phyloP scores from a whole-genome alignment of 2,797 vertebrate genomes.

The Eremophila alpestris region DNA sequence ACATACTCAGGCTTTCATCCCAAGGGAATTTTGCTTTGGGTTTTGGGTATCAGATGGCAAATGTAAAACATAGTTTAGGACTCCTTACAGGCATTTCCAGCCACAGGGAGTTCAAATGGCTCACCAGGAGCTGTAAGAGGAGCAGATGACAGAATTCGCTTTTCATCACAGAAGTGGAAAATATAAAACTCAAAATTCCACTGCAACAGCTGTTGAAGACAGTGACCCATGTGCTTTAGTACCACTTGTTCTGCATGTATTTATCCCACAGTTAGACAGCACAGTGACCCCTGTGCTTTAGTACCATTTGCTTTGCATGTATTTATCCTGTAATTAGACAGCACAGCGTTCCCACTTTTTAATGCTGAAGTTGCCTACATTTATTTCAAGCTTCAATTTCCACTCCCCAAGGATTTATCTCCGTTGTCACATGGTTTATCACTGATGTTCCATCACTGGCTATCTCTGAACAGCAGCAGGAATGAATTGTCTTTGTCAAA shows the following conservation, averaged over 20 bases:
- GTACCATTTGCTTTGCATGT: not conserved
- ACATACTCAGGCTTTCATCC: not conserved
- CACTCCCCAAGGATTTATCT: conserved; percentile 25
- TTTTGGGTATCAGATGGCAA: not conserved
- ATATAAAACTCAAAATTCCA: not conserved
- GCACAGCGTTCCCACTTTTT: not conserved
- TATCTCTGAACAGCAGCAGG: not conserved
- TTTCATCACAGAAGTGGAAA: not conserved
- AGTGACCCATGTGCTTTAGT: not conserved
- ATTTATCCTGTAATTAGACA: not conserved
- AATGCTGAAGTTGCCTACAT: not conserved
- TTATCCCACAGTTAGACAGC: not conserved
- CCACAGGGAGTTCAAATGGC: not conserved
- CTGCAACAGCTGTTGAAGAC: not conserved
- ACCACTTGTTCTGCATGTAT: not conserved
- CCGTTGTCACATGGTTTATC: not conserved
- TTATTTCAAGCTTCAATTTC: conserved; percentile 8
- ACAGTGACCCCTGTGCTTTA: not conserved
- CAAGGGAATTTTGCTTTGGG: not conserved
- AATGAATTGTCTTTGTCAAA: conserved; percentile 10
- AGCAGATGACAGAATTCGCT: not conserved
- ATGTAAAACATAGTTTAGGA: not conserved
- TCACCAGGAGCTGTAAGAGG: not conserved
- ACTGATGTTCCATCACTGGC: not conserved
- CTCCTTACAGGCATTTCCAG: not conserved